Conservation (phyloP, 1,140 invertebrate genomes). For the Atta texana region DNA sequence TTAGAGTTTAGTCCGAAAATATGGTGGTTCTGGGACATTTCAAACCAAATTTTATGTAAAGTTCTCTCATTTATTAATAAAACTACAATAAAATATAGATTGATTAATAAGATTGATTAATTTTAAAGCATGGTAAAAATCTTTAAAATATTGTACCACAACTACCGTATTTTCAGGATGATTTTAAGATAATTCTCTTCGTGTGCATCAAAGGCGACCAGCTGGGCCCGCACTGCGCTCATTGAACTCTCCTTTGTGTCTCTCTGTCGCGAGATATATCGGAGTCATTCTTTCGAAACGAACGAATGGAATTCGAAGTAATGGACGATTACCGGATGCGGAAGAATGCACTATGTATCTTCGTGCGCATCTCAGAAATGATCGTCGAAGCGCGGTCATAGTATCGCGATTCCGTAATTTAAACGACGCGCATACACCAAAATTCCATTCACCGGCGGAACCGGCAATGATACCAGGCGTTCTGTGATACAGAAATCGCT, state of each 20-base stretch:
- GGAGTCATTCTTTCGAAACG: neutral
- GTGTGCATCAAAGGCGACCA: no score
- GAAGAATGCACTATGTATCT: constrained; percentile 7
- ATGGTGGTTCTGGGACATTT: no score
- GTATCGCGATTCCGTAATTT: constrained; percentile 27
- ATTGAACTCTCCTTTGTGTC: neutral
- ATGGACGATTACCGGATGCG: constrained; percentile 3
- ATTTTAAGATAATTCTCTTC: no score
- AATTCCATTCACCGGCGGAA: constrained; percentile 39
- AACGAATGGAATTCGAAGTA: constrained; percentile 16
- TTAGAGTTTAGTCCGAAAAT: no score
- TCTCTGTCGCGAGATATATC: neutral
- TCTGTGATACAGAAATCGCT: constrained; percentile 39
- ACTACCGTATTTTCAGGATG: no score
- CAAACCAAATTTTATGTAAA: no score
- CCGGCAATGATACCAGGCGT: neutral
- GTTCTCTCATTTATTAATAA: no score
- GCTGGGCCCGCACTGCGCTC: neutral
- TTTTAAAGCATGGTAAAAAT: no score
- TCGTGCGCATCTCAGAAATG: neutral
- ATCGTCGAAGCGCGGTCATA: neutral
- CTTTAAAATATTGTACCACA: no score
- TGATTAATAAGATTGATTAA: no score
- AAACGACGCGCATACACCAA: constrained; percentile 32
- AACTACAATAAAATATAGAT: no score